Evolutionary conservation across 2,888 invertebrate species (phyloP), one percentile per base, ranked within the genome.

Genomic region (Lordiphosa andalusiaca): DNA sequence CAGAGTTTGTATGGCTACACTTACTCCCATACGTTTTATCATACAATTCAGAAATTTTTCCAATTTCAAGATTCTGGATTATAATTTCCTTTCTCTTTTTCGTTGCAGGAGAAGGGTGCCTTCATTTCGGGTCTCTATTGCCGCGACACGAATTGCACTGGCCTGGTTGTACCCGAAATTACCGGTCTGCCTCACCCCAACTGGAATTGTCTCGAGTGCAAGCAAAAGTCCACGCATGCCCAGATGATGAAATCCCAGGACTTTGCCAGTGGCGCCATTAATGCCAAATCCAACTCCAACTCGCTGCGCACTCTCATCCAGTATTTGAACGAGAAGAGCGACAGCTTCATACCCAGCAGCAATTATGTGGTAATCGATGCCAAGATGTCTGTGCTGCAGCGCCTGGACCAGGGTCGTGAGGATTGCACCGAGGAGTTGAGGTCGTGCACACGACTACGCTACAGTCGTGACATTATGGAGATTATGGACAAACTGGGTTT

Each of bases 161-260:
- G 90, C 0, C 47, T 88, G 54, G 87, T 87, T 5, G 78, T 92
- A 47, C 93, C 93, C 2, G 91, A 90, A 7, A 90, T 92, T 71
- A 93, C 93, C 4, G 88, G 93, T 39, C 89, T 93, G 54, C 90
- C 91, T 56, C 87, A 89, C 6, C 91, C 93, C 0, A 86, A 90
- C 2, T 95, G 94, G 94, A 91, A 91, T 69, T 95, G 94, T 84
- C 90, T 92, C 72, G 91, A 90, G 71, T 94, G 94, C 86, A 91
- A 87, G 47, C 82, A 87, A 47, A 87, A 87, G 41, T 87, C 88
- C 0, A 73, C 85, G 37, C 84, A 87, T 50, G 81, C 81, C 6
- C 87, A 88, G 72, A 87, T 88, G 84, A 70, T 76, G 23, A 89
- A 89, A 60, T 78, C 87, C 2, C 88, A 89, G 72, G 88, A 89